Conservation (phyloP, 2,113 vertebrate genomes). For the Bambusicola thoracicus region DNA sequence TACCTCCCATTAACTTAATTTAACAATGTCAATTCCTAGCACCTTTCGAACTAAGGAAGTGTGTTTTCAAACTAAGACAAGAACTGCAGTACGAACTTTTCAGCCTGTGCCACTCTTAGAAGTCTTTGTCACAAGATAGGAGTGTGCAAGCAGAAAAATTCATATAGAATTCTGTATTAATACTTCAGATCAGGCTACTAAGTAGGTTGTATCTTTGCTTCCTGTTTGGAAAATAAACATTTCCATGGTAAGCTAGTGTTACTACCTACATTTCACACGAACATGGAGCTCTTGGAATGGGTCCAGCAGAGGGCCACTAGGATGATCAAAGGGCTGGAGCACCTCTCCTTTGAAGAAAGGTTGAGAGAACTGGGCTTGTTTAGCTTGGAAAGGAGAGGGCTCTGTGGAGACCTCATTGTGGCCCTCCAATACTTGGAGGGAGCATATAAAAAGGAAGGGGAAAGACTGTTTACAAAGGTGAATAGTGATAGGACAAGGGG, state of each 20-base stretch:
- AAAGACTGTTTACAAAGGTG: too few relatives aligned
- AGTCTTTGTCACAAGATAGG: neutral
- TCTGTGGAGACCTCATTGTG: too few relatives aligned
- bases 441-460: too few relatives aligned
- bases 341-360: too few relatives aligned
- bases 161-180: neutral
- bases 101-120: neutral
- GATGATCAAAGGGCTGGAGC: too few relatives aligned
- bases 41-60: constrained; percentile 5
- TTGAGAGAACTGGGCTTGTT: too few relatives aligned
- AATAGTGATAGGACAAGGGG: too few relatives aligned
- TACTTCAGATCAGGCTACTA: accelerated
- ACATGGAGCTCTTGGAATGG: too few relatives aligned
- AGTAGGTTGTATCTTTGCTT: neutral
- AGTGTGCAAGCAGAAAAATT: neutral
- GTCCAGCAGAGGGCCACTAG: too few relatives aligned
- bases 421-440: too few relatives aligned
- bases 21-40: constrained; percentile 30
- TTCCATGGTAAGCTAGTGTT: neutral
- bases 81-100: neutral
- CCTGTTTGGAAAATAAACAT: neutral
- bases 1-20: constrained; percentile 11
- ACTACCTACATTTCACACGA: neutral
- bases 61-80: neutral
- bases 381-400: too few relatives aligned